phyloP scores from a whole-genome alignment of 2,888 invertebrate genomes.

The Agriopis aurantiaria region DNA sequence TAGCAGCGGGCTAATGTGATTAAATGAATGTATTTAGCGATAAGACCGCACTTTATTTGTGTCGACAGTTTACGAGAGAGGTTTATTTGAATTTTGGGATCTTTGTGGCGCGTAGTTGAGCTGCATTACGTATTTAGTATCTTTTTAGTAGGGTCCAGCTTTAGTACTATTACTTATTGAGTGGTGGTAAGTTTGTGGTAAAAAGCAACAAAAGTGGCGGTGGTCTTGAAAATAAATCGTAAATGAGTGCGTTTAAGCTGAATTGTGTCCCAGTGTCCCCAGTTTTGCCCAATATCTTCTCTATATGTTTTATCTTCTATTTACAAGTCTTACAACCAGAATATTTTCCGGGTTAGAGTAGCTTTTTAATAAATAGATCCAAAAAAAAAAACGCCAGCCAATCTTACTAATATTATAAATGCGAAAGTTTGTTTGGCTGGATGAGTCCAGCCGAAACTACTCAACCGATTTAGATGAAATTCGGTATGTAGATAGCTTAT shows the following conservation, averaged over 20 bases:
- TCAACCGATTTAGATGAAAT: too few relatives aligned
- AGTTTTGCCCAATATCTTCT: too few relatives aligned
- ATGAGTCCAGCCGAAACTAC: too few relatives aligned
- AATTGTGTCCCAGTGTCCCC: too few relatives aligned
- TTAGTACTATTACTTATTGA: conserved; percentile 22
- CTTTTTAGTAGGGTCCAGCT: conserved; percentile 22
- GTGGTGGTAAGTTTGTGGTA: conserved; percentile 5
- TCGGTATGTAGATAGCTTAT: too few relatives aligned
- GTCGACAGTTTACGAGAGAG: conserved; percentile 50
- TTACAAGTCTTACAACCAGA: too few relatives aligned
- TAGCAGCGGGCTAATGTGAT: conserved; percentile 59
- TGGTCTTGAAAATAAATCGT: background rate
- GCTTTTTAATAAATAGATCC: too few relatives aligned
- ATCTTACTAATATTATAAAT: too few relatives aligned
- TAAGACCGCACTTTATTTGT: conserved; percentile 59
- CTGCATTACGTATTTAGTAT: conserved; percentile 30
- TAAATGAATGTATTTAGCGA: conserved; percentile 64
- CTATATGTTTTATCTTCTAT: too few relatives aligned
- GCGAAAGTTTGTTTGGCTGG: too few relatives aligned
- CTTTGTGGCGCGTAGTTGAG: conserved; percentile 19
- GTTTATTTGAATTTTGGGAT: conserved; percentile 48
- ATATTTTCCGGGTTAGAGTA: too few relatives aligned
- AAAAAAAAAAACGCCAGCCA: too few relatives aligned
- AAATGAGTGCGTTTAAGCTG: background rate
- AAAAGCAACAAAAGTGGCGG: background rate